A percentile compares a stretch with the other conserved stretches of the same genome.
Evolutionary conservation across 1,140 invertebrate genomes (phyloP).

Genomic region (Nephila pilipes): DNA sequence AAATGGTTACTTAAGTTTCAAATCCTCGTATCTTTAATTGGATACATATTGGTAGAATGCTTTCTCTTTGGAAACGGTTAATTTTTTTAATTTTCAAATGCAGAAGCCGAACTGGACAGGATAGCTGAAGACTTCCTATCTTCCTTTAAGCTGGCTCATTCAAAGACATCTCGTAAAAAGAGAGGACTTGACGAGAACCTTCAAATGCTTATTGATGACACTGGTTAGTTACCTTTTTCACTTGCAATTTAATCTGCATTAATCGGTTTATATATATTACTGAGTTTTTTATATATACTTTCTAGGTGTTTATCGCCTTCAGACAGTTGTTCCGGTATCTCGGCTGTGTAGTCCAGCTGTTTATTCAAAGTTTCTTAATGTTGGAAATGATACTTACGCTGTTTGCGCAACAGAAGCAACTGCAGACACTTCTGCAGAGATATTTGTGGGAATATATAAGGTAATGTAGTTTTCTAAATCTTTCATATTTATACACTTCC

Average conservation of each 20-base stretch:
- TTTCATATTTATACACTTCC: no score
- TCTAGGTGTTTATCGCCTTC: conserved; percentile 61
- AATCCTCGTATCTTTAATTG: no score
- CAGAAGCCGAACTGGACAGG: conserved; percentile 55
- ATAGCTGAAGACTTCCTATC: conserved; percentile 56
- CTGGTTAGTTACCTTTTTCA: conserved; percentile 9
- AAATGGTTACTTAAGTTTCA: no score
- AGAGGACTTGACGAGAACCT: background rate
- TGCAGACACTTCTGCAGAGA: conserved; percentile 1
- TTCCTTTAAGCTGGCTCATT: conserved; percentile 27
- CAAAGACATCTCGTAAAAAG: conserved; percentile 31
- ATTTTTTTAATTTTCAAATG: background rate
- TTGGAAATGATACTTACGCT: conserved; percentile 43
- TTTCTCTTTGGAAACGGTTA: no score
- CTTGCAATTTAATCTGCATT: background rate
- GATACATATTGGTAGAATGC: no score
- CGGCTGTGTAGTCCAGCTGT: conserved; percentile 55
- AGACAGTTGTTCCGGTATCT: conserved; percentile 53
- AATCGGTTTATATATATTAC: no score
- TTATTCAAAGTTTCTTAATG: conserved; percentile 21
- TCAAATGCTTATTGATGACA: conserved; percentile 44
- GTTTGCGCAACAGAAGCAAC: conserved; percentile 45
- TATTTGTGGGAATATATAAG: conserved; percentile 37
- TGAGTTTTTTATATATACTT: background rate
- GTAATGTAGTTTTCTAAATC: no score